Conservation (phyloP, 2,113 vertebrate genomes). For the Candoia aspera region DNA sequence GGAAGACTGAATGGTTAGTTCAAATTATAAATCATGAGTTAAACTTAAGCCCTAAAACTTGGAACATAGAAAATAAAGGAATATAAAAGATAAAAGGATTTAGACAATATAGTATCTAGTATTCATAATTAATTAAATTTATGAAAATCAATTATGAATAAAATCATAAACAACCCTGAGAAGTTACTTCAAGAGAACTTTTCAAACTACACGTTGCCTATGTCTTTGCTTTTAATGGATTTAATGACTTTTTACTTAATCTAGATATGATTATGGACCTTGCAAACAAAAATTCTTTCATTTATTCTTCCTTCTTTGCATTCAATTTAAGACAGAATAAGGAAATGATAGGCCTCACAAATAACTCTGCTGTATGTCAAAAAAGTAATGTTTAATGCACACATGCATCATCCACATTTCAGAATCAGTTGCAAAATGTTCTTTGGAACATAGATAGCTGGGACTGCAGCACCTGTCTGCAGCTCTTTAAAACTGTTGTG, state of each 20-base stretch:
- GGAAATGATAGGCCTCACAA: not conserved
- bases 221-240: constrained; percentile 21
- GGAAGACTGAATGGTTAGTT: not conserved
- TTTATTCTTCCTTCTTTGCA: not conserved
- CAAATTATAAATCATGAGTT: not conserved
- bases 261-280: not conserved
- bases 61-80: not conserved
- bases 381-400: too few relatives aligned
- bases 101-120: not conserved
- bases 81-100: not conserved
- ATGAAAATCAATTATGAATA: constrained; percentile 27
- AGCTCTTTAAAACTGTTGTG: too few relatives aligned
- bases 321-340: constrained; percentile 22
- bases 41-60: not conserved
- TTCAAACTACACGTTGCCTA: not conserved
- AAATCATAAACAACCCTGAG: not conserved
- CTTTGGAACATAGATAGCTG: too few relatives aligned
- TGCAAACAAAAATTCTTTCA: constrained; percentile 27
- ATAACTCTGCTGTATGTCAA: not conserved
- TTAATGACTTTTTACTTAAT: constrained; percentile 38
- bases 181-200: constrained; percentile 6
- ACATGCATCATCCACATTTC: too few relatives aligned
- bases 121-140: constrained; percentile 31
- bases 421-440: too few relatives aligned
- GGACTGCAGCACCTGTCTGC: too few relatives aligned